Evolutionary conservation across 2,797 vertebrate species (phyloP).

Genomic region (Pseudomugil tenellus): DNA sequence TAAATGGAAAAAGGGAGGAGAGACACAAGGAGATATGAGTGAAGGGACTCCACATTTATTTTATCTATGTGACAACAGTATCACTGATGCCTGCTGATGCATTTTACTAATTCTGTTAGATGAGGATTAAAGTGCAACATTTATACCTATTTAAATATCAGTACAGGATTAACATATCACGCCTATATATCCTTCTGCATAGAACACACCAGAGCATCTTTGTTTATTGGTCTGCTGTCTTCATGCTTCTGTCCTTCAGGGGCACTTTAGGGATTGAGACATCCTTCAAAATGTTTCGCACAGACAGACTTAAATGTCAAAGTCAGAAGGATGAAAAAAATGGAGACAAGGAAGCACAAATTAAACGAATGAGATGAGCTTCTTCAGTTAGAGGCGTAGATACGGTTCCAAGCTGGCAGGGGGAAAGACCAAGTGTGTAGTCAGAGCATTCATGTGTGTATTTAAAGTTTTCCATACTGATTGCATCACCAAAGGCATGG

Average conservation of each 20-base stretch:
- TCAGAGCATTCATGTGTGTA: background rate
- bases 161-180: background rate
- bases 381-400: background rate
- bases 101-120: background rate
- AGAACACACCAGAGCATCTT: background rate
- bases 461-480: background rate
- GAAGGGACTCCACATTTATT: background rate
- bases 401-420: background rate
- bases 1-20: background rate
- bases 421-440: background rate
- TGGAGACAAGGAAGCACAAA: background rate
- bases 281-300: background rate
- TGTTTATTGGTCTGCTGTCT: background rate
- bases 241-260: background rate
- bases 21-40: background rate
- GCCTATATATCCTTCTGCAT: background rate
- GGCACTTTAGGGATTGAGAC: background rate
- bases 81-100: no score
- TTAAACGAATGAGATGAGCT: background rate
- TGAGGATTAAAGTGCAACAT: background rate
- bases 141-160: background rate
- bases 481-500: background rate
- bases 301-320: background rate
- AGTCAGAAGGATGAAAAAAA: background rate
- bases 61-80: no score